These are phyloP conservation scores for Cladopsammia gracilis DNA, from an alignment of 64 coral and sea anemone species.

Conservation along the genomic window DNA sequence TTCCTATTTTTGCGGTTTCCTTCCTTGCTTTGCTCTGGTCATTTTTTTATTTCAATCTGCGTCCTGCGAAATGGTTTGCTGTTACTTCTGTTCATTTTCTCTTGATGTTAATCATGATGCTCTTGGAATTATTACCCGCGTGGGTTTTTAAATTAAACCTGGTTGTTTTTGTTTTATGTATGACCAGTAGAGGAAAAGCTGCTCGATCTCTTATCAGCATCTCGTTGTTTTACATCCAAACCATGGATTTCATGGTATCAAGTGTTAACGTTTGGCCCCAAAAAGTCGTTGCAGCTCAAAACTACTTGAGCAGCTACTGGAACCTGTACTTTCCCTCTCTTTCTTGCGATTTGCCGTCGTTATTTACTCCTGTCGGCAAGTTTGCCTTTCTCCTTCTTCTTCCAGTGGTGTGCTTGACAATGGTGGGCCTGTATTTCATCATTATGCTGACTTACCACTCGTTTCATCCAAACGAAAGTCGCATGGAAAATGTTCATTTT, in stretches of 20 bases:
- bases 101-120: slow-evolving; percentile 41
- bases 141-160: slow-evolving; percentile 55
- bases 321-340: slow-evolving; percentile 49
- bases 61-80: slow-evolving; percentile 28
- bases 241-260: slow-evolving; percentile 50
- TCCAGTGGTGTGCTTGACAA: slow-evolving; percentile 22
- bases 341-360: slow-evolving; percentile 18
- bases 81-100: slow-evolving; percentile 36
- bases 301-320: slow-evolving; percentile 65
- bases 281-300: slow-evolving; percentile 50
- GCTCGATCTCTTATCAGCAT: slow-evolving; percentile 49
- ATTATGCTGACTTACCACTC: neutral
- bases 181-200: slow-evolving; percentile 47
- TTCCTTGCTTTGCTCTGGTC: slow-evolving; percentile 43
- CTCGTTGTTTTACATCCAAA: slow-evolving; percentile 66
- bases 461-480: neutral
- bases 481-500: slow-evolving; percentile 33
- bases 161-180: slow-evolving; percentile 45
- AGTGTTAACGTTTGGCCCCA: slow-evolving; percentile 56
- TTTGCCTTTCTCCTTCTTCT: slow-evolving; percentile 48
- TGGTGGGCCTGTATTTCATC: slow-evolving; percentile 42
- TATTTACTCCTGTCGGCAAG: slow-evolving; percentile 54
- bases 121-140: slow-evolving; percentile 37
- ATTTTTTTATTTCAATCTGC: slow-evolving; percentile 5
- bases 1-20: slow-evolving; percentile 49